phyloP scores from a whole-genome alignment of 2,113 vertebrate species.

The Hyla sarda region DNA sequence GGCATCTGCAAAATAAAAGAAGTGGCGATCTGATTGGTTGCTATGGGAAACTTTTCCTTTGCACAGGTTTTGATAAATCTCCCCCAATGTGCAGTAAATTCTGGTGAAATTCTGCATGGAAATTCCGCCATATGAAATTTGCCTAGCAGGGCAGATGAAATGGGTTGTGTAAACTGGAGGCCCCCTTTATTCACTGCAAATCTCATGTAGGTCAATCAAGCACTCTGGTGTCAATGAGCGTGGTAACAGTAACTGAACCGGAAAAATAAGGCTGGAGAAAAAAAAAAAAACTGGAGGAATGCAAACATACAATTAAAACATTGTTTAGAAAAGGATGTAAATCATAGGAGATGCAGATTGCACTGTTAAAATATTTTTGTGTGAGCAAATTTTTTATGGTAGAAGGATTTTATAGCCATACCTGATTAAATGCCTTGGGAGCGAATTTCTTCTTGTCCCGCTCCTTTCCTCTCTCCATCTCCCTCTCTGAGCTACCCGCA shows the following conservation, averaged over 20 bases:
- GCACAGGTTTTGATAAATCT: no score
- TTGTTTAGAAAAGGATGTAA: background rate
- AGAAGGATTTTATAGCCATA: conserved; percentile 67
- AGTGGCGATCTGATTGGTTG: no score
- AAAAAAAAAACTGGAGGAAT: background rate
- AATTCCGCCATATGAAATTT: no score
- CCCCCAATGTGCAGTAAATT: no score
- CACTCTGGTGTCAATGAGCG: background rate
- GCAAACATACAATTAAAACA: background rate
- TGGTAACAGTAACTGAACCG: background rate
- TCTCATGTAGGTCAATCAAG: background rate
- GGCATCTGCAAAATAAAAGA: no score
- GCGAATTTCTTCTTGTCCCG: conserved; percentile 88
- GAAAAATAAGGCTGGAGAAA: background rate
- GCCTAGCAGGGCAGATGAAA: no score
- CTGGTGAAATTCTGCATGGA: no score
- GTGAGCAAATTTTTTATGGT: no score
- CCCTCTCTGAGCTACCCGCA: conserved; percentile 77
- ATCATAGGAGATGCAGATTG: background rate
- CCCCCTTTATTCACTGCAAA: no score
- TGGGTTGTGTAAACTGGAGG: no score
- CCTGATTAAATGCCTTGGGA: conserved; percentile 90
- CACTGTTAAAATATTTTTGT: background rate
- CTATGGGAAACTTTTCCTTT: no score
- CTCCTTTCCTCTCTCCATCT: conserved; percentile 86